Base-by-base conservation (phyloP, 2,113 vertebrate genomes). In the Esox niger region DNA sequence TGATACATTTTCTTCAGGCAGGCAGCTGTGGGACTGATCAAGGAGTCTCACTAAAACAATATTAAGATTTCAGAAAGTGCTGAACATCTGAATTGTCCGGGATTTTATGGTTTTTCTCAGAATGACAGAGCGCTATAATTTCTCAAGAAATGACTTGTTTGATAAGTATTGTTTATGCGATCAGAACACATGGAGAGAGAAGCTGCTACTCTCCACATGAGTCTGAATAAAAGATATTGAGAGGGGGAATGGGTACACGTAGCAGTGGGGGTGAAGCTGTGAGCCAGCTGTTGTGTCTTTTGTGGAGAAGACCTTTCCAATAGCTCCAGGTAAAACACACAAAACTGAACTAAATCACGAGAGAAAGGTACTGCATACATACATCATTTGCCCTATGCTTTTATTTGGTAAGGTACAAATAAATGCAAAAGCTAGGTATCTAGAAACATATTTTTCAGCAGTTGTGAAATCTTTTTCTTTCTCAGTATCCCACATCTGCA, bases 401-500 rank as follows among this genome's bases (percentile, higher is more conserved):
- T 29, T 31, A 59, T 31, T 59, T 32, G 57, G 6, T 10, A 1
- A 25, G 55, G 27, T 27, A 27, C 7, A 2, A 29, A 29, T 29
- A 1, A 3, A 27, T 27, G 13, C 2, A 57, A 55, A 59, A 30
- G 57, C 57, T 31, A 20, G 7, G 10, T 3, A n/a, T 30, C 15
- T 59, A 31, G 1, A 59, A 15, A 20, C 31, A 31, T 20, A 11
- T 23, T 23, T 7, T 25, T 10, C 55, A 57, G 23, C 23, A 31
- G 29, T 17, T 21, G 17, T 20, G 9, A 59, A 54, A 25, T 21
- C 0, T 54, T 54, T 25, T 21, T n/a, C n/a, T 11, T 9, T 15
- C 49, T 54, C 23, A 21, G 49, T 79, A 43, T 75, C 76, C 67
- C 73, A 85, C 82, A 83, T 81, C 84, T 84, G 81, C 75, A 82